Conservation (phyloP, 2,797 vertebrate species). For the Coccyzus lansbergi region DNA sequence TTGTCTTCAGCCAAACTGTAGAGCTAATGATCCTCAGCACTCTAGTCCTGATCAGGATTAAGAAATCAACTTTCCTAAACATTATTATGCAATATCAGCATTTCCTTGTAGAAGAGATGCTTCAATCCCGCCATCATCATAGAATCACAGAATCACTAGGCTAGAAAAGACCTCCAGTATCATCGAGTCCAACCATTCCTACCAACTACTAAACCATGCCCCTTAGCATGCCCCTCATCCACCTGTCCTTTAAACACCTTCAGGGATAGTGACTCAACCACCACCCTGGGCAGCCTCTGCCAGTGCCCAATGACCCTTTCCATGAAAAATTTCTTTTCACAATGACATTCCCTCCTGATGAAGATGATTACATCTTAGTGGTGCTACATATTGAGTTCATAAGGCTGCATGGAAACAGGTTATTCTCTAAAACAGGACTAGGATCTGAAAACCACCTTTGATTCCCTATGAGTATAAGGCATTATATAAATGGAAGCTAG, state of each 20-base stretch:
- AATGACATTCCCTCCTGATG: not conserved
- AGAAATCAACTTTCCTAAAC: not conserved
- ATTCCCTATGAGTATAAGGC: not conserved
- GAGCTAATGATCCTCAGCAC: not conserved
- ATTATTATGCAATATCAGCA: not conserved
- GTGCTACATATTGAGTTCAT: not conserved
- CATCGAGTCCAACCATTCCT: too few species aligned
- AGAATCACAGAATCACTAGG: too few species aligned
- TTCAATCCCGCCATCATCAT: fast-evolving
- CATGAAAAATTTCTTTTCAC: not conserved
- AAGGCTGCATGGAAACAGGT: not conserved
- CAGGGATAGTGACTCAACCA: too few species aligned
- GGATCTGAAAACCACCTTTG: not conserved
- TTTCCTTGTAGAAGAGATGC: not conserved
- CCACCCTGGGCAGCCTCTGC: too few species aligned
- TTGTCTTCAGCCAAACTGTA: not conserved
- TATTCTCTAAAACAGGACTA: not conserved
- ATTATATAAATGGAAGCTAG: not conserved
- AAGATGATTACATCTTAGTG: not conserved
- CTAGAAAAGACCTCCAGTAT: too few species aligned
- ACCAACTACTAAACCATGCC: too few species aligned
- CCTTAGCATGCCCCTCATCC: too few species aligned
- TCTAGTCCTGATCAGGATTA: not conserved
- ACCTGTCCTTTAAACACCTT: too few species aligned
- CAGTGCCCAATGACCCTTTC: too few species aligned